A percentile compares a stretch with the other conserved stretches of the same genome.
Conservation (phyloP, 2,113 vertebrate species). For the Hippocampus guttulatus region DNA sequence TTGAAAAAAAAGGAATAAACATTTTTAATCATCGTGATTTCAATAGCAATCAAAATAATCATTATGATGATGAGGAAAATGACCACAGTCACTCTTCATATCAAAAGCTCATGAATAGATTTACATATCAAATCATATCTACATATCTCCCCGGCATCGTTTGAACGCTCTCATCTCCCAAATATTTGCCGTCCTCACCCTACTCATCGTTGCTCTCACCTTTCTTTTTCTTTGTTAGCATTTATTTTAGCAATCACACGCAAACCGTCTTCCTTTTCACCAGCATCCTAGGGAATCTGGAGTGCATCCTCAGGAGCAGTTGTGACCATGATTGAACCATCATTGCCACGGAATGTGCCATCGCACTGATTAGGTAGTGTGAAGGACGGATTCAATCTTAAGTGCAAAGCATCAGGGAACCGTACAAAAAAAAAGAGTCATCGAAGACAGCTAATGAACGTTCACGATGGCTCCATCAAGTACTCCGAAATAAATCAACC, state of each 20-base stretch:
- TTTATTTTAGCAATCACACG: not conserved
- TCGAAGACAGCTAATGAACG: not conserved
- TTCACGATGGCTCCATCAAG: not conserved
- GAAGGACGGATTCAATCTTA: not conserved
- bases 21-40: too few relatives aligned
- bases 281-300: not conserved
- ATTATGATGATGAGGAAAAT: not conserved
- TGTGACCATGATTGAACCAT: not conserved
- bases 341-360: not conserved
- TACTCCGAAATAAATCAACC: not conserved
- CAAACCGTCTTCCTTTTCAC: not conserved
- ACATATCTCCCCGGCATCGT: conserved; percentile 6
- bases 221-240: not conserved
- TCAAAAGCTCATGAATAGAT: conserved; percentile 45
- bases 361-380: not conserved
- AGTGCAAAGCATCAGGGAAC: not conserved
- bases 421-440: conserved; percentile 1
- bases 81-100: conserved; percentile 32
- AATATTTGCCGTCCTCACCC: not conserved
- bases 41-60: too few relatives aligned
- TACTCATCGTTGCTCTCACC: not conserved
- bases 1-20: too few relatives aligned
- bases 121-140: conserved; percentile 22
- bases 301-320: not conserved
- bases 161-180: not conserved